Conservation (phyloP, 2,113 vertebrate genomes). For the Accipiter virgatus region DNA sequence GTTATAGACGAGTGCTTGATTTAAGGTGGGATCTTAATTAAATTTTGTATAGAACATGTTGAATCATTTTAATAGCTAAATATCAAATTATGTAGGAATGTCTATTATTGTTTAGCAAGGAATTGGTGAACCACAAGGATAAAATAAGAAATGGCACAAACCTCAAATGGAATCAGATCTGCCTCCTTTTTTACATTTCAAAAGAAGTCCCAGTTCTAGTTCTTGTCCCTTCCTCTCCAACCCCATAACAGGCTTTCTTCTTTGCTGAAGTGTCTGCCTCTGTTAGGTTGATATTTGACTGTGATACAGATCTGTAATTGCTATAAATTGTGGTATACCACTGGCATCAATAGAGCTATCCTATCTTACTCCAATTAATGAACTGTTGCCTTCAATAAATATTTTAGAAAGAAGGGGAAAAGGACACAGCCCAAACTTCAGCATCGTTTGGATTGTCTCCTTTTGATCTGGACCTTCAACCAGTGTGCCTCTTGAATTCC, state of each 20-base stretch:
- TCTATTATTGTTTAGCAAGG: not conserved
- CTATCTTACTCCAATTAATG: not conserved
- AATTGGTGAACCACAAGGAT: slow-evolving; percentile 21
- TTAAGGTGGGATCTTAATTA: not conserved
- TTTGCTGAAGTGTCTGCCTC: not conserved
- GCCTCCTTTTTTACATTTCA: not conserved
- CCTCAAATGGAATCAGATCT: slow-evolving; percentile 5
- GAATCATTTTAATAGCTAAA: slow-evolving; percentile 24
- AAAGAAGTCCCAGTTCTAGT: not conserved
- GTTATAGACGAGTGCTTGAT: not conserved
- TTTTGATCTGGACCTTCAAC: not conserved
- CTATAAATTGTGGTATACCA: not conserved
- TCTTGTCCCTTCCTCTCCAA: not conserved
- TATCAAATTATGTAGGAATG: slow-evolving; percentile 8
- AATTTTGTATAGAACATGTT: not conserved
- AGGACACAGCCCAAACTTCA: not conserved
- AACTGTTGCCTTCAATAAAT: not conserved
- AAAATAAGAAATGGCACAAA: slow-evolving; percentile 37
- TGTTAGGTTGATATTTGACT: not conserved
- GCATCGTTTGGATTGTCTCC: not conserved
- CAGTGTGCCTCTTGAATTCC: not conserved
- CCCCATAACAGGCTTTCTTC: not conserved
- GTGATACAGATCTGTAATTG: not conserved
- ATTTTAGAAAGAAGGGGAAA: not conserved
- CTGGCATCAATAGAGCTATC: not conserved